These are phyloP conservation scores for Drosophila algonquin DNA, from an alignment of 2,888 invertebrate genomes.

Conservation along the genomic window DNA sequence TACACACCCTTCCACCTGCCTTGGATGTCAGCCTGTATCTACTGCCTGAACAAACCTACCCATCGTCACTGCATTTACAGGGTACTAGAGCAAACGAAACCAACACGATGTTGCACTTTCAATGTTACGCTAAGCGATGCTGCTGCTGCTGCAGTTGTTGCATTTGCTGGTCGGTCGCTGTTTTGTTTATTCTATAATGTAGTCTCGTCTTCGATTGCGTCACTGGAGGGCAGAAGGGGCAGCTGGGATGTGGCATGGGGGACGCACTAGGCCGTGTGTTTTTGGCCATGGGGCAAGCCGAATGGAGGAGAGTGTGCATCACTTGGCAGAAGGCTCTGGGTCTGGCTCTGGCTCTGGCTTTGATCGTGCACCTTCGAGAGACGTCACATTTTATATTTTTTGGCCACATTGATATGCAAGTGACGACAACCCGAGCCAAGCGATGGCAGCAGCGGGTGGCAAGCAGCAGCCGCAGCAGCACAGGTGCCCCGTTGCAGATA, in stretches of 20 bases:
- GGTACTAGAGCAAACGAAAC: conserved; percentile 41
- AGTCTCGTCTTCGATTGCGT: conserved; percentile 64
- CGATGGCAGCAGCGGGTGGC: conserved; percentile 24
- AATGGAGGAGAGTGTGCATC: too few species aligned
- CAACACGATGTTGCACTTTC: conserved; percentile 71
- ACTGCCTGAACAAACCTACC: not conserved
- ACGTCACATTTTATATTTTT: conserved; percentile 69
- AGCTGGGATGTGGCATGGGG: conserved; percentile 16
- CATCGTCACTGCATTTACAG: not conserved
- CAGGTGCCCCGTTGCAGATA: conserved; percentile 68
- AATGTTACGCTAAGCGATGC: conserved; percentile 47
- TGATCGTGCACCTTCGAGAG: conserved; percentile 67
- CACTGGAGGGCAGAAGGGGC: conserved; percentile 19
- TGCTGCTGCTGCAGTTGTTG: not conserved
- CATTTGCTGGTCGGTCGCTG: conserved; percentile 15
- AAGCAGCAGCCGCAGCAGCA: conserved; percentile 2
- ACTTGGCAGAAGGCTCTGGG: conserved; percentile 45
- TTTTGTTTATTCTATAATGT: conserved; percentile 60
- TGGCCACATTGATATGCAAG: conserved; percentile 73
- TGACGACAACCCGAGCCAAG: conserved; percentile 51
- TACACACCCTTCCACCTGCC: too few species aligned
- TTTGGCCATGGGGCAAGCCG: conserved; percentile 1
- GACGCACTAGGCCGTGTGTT: conserved; percentile 59
- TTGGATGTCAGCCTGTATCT: not conserved
- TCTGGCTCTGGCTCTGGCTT: conserved; percentile 37